Base-by-base conservation (phyloP, 2,113 vertebrate species). In the Helogale parvula region DNA sequence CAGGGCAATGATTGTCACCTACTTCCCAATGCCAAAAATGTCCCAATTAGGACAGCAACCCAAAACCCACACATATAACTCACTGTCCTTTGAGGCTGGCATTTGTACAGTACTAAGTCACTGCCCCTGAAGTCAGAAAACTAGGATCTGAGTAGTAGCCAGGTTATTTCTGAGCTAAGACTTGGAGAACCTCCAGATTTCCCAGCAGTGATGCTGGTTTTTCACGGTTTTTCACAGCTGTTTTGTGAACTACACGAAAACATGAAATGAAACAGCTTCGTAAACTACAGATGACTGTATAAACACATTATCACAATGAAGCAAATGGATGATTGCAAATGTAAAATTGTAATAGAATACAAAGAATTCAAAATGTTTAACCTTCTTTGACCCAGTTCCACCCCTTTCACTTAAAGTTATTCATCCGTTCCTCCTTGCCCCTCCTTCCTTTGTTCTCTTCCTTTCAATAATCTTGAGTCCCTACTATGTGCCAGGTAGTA, bases 331-430 rank as follows among this genome's bases (percentile, higher is more conserved):
- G 52, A 25, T 63, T 74, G 41, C 31, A 71, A 66, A 92, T n/a
- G 45, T 65, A 76, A 82, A 84, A 69, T 12, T 66, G 65, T 54
- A 72, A 88, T 45, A 9, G 17, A 68, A 65, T n/a, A 88, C 31
- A 29, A 71, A 71, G 27, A 86, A 81, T 72, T 91, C 23, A 72
- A 45, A 91, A 80, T 31, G 16, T 86, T 72, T 80, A 45, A 63
- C 11, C 11, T 68, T 82, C 69, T 77, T 71, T 63, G 25, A 25
- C 27, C 31, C 54, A 66, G 1, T 31, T 6, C 4, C n/a, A 72
- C 4, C 29, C 29, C 41, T 65, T 14, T 77, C 60, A 80, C 41
- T 71, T 86, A 41, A 72, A 69, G 63, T 29, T 65, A 66, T 27
- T 79, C 31, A 45, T 35, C 23, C 14, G 65, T 94, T 81, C 19